A percentile compares a stretch with the other conserved stretches of the same genome.
phyloP scores from a whole-genome alignment of 1,140 invertebrate species.

The Pseudachorutes palmiensis region DNA sequence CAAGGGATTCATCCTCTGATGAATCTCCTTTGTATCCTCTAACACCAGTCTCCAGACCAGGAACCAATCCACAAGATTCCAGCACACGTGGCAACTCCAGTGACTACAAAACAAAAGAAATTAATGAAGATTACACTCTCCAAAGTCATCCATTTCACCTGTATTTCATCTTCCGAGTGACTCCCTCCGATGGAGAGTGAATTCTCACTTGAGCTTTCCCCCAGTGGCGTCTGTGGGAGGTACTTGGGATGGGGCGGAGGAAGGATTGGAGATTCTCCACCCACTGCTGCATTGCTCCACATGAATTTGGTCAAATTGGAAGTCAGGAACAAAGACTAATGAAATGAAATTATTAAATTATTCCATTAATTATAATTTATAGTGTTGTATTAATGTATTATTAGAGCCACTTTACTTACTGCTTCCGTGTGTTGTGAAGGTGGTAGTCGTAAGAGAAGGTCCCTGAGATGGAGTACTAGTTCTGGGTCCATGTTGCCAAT shows the following conservation, averaged over 20 bases:
- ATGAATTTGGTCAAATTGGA: slow-evolving; percentile 69
- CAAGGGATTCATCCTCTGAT: slow-evolving; percentile 31
- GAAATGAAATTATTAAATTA: not conserved
- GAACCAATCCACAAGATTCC: slow-evolving; percentile 12
- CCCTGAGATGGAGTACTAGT: slow-evolving; percentile 78
- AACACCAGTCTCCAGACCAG: not conserved
- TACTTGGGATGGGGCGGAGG: slow-evolving; percentile 6
- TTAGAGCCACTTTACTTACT: no score
- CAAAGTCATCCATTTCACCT: no score
- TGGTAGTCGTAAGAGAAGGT: slow-evolving; percentile 70
- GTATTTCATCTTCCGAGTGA: slow-evolving; percentile 35
- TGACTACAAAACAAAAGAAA: no score
- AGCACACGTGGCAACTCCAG: not conserved
- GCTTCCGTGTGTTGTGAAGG: slow-evolving; percentile 87
- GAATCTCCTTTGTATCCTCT: slow-evolving; percentile 19
- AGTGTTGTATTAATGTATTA: no score
- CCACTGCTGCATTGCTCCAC: slow-evolving; percentile 33
- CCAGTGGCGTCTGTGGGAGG: not conserved
- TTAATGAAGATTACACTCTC: no score
- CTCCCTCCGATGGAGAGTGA: slow-evolving; percentile 39
- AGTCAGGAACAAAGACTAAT: not conserved
- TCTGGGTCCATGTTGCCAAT: slow-evolving; percentile 81
- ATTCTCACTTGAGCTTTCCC: slow-evolving; percentile 34
- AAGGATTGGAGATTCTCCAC: slow-evolving; percentile 16
- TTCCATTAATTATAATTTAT: slow-evolving; percentile 13